Conservation (phyloP, 2,113 vertebrate species). For the Orcinus orca region DNA sequence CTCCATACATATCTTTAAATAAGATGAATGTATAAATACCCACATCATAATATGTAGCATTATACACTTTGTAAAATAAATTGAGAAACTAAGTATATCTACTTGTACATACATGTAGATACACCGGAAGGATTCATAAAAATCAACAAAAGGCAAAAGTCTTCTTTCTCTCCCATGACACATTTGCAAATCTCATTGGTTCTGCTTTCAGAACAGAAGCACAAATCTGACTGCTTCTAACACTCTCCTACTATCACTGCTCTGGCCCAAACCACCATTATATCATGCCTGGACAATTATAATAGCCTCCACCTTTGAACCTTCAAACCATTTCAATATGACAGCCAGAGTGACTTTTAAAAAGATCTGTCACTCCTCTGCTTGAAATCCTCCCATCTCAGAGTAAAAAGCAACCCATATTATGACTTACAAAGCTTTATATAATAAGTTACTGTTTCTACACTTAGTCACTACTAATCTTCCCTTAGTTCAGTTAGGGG, state of each 20-base stretch:
- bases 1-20: background rate
- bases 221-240: background rate
- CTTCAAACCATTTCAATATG: background rate
- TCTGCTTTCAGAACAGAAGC: background rate
- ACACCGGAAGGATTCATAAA: background rate
- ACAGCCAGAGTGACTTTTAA: background rate
- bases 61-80: background rate
- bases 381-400: background rate
- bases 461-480: background rate
- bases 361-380: background rate
- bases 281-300: rapidly evolving
- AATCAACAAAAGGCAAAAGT: background rate
- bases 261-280: background rate
- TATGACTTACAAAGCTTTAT: background rate
- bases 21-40: background rate
- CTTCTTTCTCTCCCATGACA: background rate
- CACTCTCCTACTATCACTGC: rapidly evolving
- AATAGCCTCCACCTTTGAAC: background rate
- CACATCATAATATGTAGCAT: background rate
- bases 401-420: background rate
- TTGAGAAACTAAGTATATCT: background rate
- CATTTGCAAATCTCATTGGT: background rate
- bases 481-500: background rate
- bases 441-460: background rate
- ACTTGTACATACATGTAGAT: background rate